These are phyloP conservation scores for Drosophila flavopinicola DNA, from an alignment of 2,888 invertebrate genomes.

Conservation along the genomic window DNA sequence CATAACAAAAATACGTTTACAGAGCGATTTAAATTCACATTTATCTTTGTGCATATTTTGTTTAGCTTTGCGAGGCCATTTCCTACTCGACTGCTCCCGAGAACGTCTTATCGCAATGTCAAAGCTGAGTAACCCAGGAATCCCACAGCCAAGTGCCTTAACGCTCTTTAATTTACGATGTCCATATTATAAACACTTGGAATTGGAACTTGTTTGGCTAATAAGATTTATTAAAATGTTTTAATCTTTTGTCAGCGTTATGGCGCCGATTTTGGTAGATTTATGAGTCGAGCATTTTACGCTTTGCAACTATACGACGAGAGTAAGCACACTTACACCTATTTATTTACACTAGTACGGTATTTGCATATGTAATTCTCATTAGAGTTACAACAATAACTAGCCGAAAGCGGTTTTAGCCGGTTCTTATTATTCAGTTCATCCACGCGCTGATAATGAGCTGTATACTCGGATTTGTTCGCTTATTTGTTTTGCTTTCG, in stretches of 20 bases:
- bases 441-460: slow-evolving; percentile 47
- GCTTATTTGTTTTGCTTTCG: slow-evolving; percentile 29
- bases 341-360: slow-evolving; percentile 5
- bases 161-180: slow-evolving; percentile 34
- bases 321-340: neutral
- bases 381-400: slow-evolving; percentile 31
- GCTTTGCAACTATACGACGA: slow-evolving; percentile 10
- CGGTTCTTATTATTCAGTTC: slow-evolving; percentile 35
- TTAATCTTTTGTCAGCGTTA: slow-evolving; percentile 70
- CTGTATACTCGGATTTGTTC: slow-evolving; percentile 31
- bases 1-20: neutral
- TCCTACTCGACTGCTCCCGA: slow-evolving; percentile 1
- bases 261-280: slow-evolving; percentile 45
- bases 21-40: slow-evolving; percentile 7
- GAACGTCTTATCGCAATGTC: slow-evolving; percentile 35
- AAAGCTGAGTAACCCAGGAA: slow-evolving; percentile 23
- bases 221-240: slow-evolving; percentile 65
- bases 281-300: slow-evolving; percentile 38
- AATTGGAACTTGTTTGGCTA: slow-evolving; percentile 6
- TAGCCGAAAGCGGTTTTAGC: slow-evolving; percentile 42
- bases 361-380: slow-evolving; percentile 45
- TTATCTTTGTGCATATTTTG: slow-evolving; percentile 10
- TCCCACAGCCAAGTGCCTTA: slow-evolving; percentile 21
- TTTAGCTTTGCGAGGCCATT: slow-evolving; percentile 9
- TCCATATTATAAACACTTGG: slow-evolving; percentile 26